Conservation (phyloP, 2,113 vertebrate genomes). For the Cacatua alba region DNA sequence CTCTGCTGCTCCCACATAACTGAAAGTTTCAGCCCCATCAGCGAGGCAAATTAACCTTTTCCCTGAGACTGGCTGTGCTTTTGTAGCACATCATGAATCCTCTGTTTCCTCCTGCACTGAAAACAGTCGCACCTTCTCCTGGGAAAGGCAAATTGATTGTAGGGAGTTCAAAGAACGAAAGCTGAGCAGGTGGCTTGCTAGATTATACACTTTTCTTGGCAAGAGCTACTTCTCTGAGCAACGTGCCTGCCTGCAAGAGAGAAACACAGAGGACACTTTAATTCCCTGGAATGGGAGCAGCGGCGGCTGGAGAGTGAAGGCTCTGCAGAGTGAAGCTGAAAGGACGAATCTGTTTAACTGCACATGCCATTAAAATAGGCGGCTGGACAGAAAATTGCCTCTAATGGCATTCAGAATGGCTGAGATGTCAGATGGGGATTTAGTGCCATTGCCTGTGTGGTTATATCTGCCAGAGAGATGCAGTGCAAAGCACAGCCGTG, state of each 20-base stretch:
- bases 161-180: background rate
- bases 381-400: conserved; percentile 19
- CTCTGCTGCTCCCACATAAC: background rate
- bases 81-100: background rate
- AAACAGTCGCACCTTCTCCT: conserved; percentile 8
- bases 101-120: background rate
- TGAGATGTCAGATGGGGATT: background rate
- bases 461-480: background rate
- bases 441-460: background rate
- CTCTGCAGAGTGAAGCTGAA: conserved; percentile 36
- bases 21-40: background rate
- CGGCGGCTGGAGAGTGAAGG: background rate
- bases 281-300: background rate
- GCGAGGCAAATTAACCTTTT: background rate
- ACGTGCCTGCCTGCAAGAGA: background rate
- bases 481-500: background rate
- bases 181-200: conserved; percentile 45
- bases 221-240: conserved; percentile 22
- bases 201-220: conserved; percentile 27
- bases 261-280: background rate
- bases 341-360: conserved; percentile 36
- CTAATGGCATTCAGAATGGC: background rate
- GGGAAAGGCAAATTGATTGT: conserved; percentile 27
- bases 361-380: background rate
- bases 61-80: background rate